phyloP scores from a whole-genome alignment of 2,113 vertebrate species.

The Chrysochloris asiatica region DNA sequence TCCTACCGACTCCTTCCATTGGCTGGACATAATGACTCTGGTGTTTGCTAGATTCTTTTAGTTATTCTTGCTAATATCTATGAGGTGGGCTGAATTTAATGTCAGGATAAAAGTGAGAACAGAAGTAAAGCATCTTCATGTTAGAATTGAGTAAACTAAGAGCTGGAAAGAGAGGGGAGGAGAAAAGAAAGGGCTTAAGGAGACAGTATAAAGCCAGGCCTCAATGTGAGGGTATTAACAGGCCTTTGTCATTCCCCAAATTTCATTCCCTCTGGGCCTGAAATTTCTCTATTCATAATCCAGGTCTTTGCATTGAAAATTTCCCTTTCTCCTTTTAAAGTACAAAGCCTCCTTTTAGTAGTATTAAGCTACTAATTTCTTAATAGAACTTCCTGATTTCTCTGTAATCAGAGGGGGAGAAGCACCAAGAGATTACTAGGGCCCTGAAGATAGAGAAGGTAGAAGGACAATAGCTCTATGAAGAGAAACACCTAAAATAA shows the following conservation, averaged over 20 bases:
- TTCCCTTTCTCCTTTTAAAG: neutral
- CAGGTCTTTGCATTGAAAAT: neutral
- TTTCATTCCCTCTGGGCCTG: neutral
- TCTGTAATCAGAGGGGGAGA: neutral
- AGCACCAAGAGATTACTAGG: neutral
- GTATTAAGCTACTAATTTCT: neutral
- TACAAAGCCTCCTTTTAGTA: no score
- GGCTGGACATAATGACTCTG: neutral
- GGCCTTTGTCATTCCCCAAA: neutral
- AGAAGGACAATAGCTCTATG: fast-evolving
- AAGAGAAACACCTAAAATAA: fast-evolving
- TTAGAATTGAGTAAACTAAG: neutral
- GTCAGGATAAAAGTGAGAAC: neutral
- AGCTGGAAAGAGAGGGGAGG: neutral
- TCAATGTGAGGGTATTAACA: no score
- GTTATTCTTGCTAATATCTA: no score
- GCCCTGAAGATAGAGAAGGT: neutral
- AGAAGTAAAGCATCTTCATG: neutral
- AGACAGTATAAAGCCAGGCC: neutral
- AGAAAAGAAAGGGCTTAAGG: neutral
- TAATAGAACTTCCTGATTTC: neutral
- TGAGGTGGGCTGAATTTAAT: no score
- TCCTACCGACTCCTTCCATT: fast-evolving
- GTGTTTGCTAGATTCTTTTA: neutral
- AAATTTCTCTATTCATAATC: no score